Conservation (phyloP, 37 sponge, comb jelly and placozoan species). For the Oscarella lobularis region DNA sequence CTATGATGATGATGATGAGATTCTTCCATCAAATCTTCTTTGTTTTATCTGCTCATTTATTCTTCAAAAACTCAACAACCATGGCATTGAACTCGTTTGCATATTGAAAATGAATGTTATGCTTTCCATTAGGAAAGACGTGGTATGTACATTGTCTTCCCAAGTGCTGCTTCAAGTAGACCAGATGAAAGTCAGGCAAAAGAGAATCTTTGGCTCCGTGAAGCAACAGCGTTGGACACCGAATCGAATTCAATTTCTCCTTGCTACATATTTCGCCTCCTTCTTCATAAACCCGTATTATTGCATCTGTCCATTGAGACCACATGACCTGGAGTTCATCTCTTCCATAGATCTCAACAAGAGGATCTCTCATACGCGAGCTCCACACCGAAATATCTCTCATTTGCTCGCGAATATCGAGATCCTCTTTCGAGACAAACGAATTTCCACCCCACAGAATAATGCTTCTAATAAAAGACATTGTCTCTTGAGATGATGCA, state of each 20-base stretch:
- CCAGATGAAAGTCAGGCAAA: not conserved
- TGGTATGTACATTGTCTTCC: not conserved
- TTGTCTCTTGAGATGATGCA: slow-evolving; percentile 14
- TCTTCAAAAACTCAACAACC: slow-evolving; percentile 29
- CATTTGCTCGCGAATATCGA: slow-evolving; percentile 20
- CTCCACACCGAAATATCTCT: slow-evolving; percentile 46
- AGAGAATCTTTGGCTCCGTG: slow-evolving; percentile 48
- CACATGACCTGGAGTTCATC: slow-evolving; percentile 25
- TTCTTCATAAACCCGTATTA: not conserved
- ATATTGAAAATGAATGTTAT: slow-evolving; percentile 42
- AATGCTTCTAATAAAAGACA: slow-evolving; percentile 28
- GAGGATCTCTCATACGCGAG: slow-evolving; percentile 10
- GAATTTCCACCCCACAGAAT: slow-evolving; percentile 54
- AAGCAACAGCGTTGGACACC: slow-evolving; percentile 45
- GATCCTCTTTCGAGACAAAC: slow-evolving; percentile 31
- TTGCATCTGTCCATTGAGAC: slow-evolving; percentile 32
- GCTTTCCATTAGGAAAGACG: slow-evolving; percentile 33
- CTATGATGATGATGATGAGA: no score
- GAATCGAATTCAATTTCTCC: slow-evolving; percentile 4
- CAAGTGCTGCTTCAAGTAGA: slow-evolving; percentile 10
- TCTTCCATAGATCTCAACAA: slow-evolving; percentile 33
- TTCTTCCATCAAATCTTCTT: slow-evolving; percentile 27
- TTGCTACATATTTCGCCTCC: slow-evolving; percentile 37
- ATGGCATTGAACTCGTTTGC: slow-evolving; percentile 39
- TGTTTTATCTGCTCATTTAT: slow-evolving; percentile 19